These are phyloP conservation scores for Nixonia krombeini DNA, from an alignment of 1,140 invertebrate species.

Conservation along the genomic window DNA sequence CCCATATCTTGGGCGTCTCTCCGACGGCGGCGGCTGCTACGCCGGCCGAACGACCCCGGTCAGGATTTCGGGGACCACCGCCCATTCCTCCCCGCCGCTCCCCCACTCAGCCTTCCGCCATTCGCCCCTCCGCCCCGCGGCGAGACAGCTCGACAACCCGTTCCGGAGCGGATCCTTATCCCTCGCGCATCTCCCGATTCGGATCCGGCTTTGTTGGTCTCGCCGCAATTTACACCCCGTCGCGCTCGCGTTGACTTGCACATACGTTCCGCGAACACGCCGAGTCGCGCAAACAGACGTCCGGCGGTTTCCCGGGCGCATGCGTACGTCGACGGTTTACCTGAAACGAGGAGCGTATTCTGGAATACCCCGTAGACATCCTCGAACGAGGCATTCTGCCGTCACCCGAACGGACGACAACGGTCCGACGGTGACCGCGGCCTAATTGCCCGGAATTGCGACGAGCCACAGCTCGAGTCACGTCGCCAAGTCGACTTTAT, in stretches of 20 bases:
- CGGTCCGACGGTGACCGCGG: conserved; percentile 17
- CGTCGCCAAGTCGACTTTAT: conserved; percentile 9
- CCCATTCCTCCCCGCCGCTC: conserved; percentile 50
- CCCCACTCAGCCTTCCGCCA: conserved; percentile 6
- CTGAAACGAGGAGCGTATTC: conserved; percentile 29
- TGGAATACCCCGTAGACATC: conserved; percentile 23
- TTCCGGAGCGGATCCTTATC: conserved; percentile 43
- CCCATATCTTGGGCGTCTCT: conserved; percentile 25
- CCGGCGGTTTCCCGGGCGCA: conserved; percentile 16
- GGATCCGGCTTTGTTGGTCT: conserved; percentile 38
- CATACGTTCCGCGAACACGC: conserved; percentile 20
- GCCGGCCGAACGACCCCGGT: conserved; percentile 43
- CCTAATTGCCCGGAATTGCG: conserved; percentile 24
- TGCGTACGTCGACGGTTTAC: conserved; percentile 25
- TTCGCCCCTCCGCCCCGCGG: conserved; percentile 13
- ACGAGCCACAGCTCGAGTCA: conserved; percentile 12
- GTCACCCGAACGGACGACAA: conserved; percentile 24
- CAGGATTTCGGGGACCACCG: conserved; percentile 50
- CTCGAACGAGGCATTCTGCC: conserved; percentile 11
- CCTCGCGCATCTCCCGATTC: conserved; percentile 36
- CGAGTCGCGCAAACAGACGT: not conserved
- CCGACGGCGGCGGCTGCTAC: conserved; percentile 30
- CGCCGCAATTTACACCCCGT: conserved; percentile 59
- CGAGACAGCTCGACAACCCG: conserved; percentile 20
- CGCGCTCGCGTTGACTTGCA: conserved; percentile 29